Percentiles rank a stretch among this genome's conserved stretches.
Evolutionary conservation across 2,113 vertebrate species (phyloP).

Genomic region (Menidia beryllina): DNA sequence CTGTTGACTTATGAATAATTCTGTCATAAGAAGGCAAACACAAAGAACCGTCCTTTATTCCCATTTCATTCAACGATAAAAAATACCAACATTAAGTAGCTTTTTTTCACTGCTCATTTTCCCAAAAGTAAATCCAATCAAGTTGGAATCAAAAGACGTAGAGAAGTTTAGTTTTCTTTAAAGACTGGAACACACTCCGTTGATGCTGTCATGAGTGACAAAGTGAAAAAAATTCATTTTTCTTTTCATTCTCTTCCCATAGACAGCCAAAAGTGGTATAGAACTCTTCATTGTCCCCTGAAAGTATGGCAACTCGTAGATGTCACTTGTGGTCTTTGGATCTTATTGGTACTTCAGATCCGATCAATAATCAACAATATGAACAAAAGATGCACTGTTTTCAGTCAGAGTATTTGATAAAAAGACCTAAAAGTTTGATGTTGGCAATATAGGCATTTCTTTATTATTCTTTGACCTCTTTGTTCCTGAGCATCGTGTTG

Average conservation of each 20-base stretch:
- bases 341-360: neutral
- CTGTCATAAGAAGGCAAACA: too few relatives aligned
- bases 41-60: neutral
- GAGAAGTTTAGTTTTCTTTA: neutral
- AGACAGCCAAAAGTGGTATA: neutral
- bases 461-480: slow-evolving; percentile 6
- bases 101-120: neutral
- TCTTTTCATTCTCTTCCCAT: neutral
- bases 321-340: slow-evolving; percentile 16
- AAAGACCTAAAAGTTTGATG: slow-evolving; percentile 20
- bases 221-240: neutral
- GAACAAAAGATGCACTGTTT: slow-evolving; percentile 2
- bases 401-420: slow-evolving; percentile 14
- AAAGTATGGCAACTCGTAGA: neutral
- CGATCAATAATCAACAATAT: neutral
- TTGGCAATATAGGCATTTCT: slow-evolving; percentile 19
- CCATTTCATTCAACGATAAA: neutral
- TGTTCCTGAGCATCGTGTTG: slow-evolving; percentile 19
- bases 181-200: too few relatives aligned
- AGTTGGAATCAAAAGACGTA: neutral
- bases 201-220: neutral
- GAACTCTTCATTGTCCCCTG: neutral
- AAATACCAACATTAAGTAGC: neutral
- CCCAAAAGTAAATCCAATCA: too few relatives aligned
- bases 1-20: too few relatives aligned